Base-by-base conservation (phyloP, 2,113 vertebrate species). In the Nesogale talazaci region DNA sequence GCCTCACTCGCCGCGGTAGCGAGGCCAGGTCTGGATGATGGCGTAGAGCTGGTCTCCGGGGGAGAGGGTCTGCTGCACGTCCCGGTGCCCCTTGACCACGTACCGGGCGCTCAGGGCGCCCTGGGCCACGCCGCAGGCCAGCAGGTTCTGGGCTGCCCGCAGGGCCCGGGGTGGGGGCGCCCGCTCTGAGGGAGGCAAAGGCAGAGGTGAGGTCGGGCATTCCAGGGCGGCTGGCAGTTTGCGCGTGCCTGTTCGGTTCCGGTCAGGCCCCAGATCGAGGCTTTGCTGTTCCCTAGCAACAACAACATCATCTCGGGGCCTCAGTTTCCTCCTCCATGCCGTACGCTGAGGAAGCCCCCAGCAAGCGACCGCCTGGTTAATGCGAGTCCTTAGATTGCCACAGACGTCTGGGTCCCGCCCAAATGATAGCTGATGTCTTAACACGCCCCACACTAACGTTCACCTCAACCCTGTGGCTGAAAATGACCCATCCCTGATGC, bases 81-180 rank as follows among this genome's bases (percentile, higher is more conserved):
- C 93, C 29, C 94, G 76, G 75, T 97, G 96, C 1, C 95, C 95
- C 77, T 94, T 97, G 91, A 97, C 2, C 61, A 93, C 76, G 0
- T 96, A 96, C 4, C 31, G 46, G 31, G 15, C 14, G 5, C 1
- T 59, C 85, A 97, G 90, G 34, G 31, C 65, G 2, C 89, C 61
- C 46, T 0, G 59, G 29, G 57, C 59, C 10, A 86, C 74, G 0
- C 95, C 95, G 0, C 90, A 97, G 19, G 65, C 56, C 59, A 97
- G 36, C 74, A 97, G 94, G 12, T 3, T 92, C 90, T 76, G 5
- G 70, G 89, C 91, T 0, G 97, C 96, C 20, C 56, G 83, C 40
- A 97, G 1, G 61, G 96, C 94, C 23, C 77, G 36, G 36, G 52
- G 15, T 0, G 70, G 56, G 2, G 95, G 97, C 0, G 0, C 23